Evolutionary conservation across 2,888 invertebrate species (phyloP).

Genomic region (Phalera bucephala): DNA sequence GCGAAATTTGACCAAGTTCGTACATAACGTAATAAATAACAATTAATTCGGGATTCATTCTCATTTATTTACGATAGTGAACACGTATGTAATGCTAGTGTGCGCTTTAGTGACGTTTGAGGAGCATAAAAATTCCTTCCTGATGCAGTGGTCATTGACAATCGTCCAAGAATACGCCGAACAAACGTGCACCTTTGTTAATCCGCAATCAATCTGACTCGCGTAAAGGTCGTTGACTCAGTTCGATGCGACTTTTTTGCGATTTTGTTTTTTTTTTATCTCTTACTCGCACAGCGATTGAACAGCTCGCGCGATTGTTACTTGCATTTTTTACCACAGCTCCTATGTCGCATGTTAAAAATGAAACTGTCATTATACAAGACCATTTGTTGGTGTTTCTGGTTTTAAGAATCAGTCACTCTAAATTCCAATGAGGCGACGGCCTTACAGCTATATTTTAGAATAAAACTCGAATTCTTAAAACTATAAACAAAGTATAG

Average conservation of each 20-base stretch:
- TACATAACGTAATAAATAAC: constrained; percentile 10
- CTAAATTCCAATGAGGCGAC: too few species aligned
- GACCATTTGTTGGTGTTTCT: background rate
- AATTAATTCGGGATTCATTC: constrained; percentile 2
- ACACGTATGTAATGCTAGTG: constrained; percentile 1
- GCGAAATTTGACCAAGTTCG: constrained; percentile 11
- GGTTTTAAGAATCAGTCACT: too few species aligned
- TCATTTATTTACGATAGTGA: constrained; percentile 13
- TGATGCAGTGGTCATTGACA: constrained; percentile 52
- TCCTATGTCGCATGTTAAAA: background rate
- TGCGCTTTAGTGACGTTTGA: constrained; percentile 17
- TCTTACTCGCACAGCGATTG: constrained; percentile 13
- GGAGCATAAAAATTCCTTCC: constrained; percentile 46
- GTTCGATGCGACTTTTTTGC: constrained; percentile 8
- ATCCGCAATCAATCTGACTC: constrained; percentile 10
- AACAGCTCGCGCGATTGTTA: constrained; percentile 8
- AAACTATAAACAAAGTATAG: background rate
- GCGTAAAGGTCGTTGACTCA: constrained; percentile 16
- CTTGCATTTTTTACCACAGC: constrained; percentile 3
- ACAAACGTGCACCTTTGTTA: constrained; percentile 34
- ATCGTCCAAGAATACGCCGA: constrained; percentile 52
- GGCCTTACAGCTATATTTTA: too few species aligned
- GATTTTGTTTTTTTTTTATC: constrained; percentile 1
- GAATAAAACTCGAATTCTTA: too few species aligned
- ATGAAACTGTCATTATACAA: background rate